Conservation (phyloP, 2,888 invertebrate genomes). For the Yponomeuta malinellus region DNA sequence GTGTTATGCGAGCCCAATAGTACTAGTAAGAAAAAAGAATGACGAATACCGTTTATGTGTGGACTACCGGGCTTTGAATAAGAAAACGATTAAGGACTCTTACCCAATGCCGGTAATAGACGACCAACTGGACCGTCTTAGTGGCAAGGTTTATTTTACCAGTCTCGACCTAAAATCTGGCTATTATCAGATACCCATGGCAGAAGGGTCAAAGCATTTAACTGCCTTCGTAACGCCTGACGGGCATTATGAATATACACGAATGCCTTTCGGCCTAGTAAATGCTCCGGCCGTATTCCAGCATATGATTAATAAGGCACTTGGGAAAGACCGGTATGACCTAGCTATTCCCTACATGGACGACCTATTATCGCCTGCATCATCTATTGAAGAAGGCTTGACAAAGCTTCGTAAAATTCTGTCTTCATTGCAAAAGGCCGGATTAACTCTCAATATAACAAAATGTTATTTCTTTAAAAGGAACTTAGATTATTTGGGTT, state of each 20-base stretch:
- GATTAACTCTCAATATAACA: constrained; percentile 19
- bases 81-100: constrained; percentile 28
- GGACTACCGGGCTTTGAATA: constrained; percentile 22
- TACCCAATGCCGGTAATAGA: constrained; percentile 31
- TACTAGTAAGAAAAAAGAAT: constrained; percentile 27
- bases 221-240: constrained; percentile 35
- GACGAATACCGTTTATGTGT: constrained; percentile 26
- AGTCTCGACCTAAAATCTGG: constrained; percentile 28
- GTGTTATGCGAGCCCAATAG: constrained; percentile 27
- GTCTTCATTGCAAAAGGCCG: constrained; percentile 17
- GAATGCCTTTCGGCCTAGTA: constrained; percentile 23
- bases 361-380: constrained; percentile 29
- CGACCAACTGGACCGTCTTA: constrained; percentile 31
- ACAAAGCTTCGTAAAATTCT: constrained; percentile 19
- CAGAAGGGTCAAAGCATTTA: constrained; percentile 26
- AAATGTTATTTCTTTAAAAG: constrained; percentile 17
- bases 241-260: constrained; percentile 33
- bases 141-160: constrained; percentile 27
- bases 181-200: constrained; percentile 31
- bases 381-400: constrained; percentile 21
- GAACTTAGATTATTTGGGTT: neutral
- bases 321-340: constrained; percentile 16
- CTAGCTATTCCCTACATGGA: constrained; percentile 28
- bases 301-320: constrained; percentile 24
- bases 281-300: constrained; percentile 22